Evolutionary conservation across 2,797 vertebrate genomes (phyloP).

Genomic region (Erethizon dorsatum): DNA sequence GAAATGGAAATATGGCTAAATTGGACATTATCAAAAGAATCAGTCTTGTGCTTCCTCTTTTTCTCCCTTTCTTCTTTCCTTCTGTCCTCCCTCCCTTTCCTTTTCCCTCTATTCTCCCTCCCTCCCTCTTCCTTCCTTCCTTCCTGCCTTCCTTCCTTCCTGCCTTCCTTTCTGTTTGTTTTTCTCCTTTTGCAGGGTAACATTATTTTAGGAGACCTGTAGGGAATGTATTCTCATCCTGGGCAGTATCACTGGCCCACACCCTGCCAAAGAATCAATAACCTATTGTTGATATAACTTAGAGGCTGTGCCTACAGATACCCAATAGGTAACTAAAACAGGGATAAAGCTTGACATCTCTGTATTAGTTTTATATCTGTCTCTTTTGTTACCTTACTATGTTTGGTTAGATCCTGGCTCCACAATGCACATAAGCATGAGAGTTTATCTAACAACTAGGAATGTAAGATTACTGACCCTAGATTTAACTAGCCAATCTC

Average conservation of each 20-base stretch:
- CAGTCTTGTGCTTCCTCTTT: background rate
- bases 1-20: background rate
- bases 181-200: background rate
- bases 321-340: background rate
- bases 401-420: background rate
- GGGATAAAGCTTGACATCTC: background rate
- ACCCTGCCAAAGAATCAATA: background rate
- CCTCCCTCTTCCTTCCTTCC: background rate
- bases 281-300: background rate
- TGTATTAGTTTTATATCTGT: background rate
- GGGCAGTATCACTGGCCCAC: background rate
- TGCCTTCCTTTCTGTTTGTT: background rate
- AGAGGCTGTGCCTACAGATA: background rate
- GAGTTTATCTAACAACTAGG: background rate
- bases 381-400: background rate
- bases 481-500: background rate
- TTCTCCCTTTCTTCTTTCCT: background rate
- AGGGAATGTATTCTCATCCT: background rate
- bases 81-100: background rate
- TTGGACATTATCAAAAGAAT: background rate
- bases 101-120: rapidly evolving
- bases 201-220: background rate
- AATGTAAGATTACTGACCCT: background rate
- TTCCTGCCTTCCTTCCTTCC: background rate
- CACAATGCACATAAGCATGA: background rate